Percentiles rank a stretch among this genome's conserved stretches.
These are phyloP conservation scores for Pelodytes ibericus DNA, from an alignment of 2,797 vertebrate species.

Conservation along the genomic window DNA sequence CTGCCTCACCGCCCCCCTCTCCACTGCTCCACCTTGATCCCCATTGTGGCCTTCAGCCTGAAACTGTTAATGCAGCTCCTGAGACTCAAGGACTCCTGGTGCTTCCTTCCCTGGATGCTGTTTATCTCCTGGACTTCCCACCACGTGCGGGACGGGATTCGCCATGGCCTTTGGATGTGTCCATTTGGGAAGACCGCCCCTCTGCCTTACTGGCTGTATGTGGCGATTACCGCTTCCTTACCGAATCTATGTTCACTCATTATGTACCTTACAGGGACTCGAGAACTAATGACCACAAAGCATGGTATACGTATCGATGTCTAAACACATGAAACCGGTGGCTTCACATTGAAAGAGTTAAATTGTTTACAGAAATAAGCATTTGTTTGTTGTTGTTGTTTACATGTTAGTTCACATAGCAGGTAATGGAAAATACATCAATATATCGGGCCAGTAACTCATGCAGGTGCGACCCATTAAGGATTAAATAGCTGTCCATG, in stretches of 20 bases:
- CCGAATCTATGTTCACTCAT: constrained; percentile 91
- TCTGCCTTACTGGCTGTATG: constrained; percentile 92
- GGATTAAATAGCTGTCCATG: no score
- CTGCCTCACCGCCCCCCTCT: constrained; percentile 89
- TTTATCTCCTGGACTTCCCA: constrained; percentile 93
- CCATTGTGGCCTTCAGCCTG: constrained; percentile 81
- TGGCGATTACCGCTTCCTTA: constrained; percentile 88
- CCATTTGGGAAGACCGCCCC: constrained; percentile 91
- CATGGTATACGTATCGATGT: constrained; percentile 90
- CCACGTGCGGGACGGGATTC: constrained; percentile 89
- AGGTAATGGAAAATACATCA: no score
- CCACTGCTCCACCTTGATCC: constrained; percentile 92
- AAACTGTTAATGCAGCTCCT: constrained; percentile 87
- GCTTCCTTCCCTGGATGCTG: constrained; percentile 95
- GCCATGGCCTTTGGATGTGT: constrained; percentile 92
- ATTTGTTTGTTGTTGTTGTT: not conserved
- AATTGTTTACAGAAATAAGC: not conserved
- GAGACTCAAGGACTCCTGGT: constrained; percentile 92
- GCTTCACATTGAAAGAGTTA: not conserved
- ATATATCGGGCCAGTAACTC: no score
- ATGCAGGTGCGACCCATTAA: no score
- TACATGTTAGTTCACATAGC: no score
- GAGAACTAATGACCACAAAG: constrained; percentile 90
- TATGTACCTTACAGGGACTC: constrained; percentile 93
- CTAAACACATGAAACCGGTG: constrained; percentile 64